Conservation (phyloP, 2,888 invertebrate genomes). For the Timandra comae region DNA sequence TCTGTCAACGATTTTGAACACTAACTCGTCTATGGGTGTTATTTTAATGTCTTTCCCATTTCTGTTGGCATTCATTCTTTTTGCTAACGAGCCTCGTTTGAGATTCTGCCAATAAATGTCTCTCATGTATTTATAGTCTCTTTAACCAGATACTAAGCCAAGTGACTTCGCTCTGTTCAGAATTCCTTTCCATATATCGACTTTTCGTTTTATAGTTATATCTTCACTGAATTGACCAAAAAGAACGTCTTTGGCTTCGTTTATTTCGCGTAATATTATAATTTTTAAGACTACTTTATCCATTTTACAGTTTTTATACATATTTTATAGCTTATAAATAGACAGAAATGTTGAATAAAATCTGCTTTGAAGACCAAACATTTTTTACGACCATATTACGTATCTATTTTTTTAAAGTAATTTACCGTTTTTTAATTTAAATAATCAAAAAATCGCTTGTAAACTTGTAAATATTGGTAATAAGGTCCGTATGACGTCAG, state of each 20-base stretch:
- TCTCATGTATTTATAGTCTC: constrained; percentile 16
- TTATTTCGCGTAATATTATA: constrained; percentile 16
- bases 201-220: constrained; percentile 9
- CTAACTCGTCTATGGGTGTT: constrained; percentile 11
- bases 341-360: no score
- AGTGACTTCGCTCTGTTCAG: constrained; percentile 14
- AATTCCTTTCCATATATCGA: constrained; percentile 12
- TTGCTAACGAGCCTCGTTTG: constrained; percentile 9
- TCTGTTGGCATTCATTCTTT: constrained; percentile 5
- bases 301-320: no score
- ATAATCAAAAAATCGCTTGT: no score
- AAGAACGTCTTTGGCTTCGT: constrained; percentile 11
- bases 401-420: no score
- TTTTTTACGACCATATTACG: no score
- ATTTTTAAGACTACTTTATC: constrained; percentile 14
- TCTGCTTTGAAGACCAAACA: no score
- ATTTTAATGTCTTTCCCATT: background rate
- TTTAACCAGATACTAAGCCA: constrained; percentile 10
- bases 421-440: no score
- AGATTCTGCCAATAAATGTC: constrained; percentile 20
- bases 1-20: constrained; percentile 15
- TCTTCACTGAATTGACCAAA: constrained; percentile 13
- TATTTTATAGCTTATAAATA: no score
- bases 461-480: no score
- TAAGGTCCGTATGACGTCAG: no score